phyloP scores from a whole-genome alignment of 1,140 invertebrate species.

The Drusus annulatus region DNA sequence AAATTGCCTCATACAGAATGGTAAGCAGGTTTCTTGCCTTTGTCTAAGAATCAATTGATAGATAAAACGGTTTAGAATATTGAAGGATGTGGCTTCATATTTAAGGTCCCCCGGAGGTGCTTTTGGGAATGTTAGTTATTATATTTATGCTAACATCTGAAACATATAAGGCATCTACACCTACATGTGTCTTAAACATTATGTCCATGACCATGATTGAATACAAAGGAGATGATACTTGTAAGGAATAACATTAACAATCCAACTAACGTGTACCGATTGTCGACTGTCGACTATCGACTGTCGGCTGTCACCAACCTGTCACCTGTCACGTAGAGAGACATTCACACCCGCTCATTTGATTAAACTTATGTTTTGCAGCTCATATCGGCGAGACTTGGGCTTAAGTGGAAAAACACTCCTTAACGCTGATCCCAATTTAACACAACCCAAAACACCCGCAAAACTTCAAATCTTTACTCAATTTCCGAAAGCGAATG shows the following conservation, averaged over 20 bases:
- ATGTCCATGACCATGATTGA: neutral
- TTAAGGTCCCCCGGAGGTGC: constrained; percentile 1
- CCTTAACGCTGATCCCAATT: neutral
- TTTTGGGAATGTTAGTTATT: constrained; percentile 10
- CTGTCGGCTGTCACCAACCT: too few species aligned
- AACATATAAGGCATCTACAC: constrained; percentile 14
- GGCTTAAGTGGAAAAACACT: constrained; percentile 7
- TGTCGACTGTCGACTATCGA: neutral
- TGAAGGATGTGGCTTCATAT: neutral
- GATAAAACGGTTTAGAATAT: neutral
- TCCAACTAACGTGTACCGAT: neutral
- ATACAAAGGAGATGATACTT: constrained; percentile 13
- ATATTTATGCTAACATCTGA: neutral
- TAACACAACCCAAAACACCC: neutral
- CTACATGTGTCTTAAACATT: too few species aligned
- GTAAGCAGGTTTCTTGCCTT: too few species aligned
- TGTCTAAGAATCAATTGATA: too few species aligned
- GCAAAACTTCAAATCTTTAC: neutral
- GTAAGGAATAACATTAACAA: neutral
- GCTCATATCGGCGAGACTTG: constrained; percentile 9
- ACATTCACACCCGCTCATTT: neutral
- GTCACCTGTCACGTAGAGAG: too few species aligned
- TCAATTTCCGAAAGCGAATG: neutral
- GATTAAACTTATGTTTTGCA: constrained; percentile 23
- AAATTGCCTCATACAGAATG: too few species aligned